phyloP scores from a whole-genome alignment of 2,797 vertebrate species.

The Squalus acanthias region DNA sequence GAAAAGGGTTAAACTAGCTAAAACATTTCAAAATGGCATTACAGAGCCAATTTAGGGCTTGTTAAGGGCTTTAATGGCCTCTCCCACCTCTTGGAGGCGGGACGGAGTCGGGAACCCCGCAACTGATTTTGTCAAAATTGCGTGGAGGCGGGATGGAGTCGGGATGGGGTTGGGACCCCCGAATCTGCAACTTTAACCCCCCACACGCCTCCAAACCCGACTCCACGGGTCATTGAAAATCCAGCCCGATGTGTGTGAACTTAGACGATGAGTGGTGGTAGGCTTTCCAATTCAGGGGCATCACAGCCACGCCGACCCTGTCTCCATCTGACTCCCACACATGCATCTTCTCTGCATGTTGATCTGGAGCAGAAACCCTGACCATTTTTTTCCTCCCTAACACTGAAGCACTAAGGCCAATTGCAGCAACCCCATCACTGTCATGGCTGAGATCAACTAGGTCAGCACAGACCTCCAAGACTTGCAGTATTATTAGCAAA shows the following conservation, averaged over 20 bases:
- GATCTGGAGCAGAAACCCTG: not conserved
- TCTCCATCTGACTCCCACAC: not conserved
- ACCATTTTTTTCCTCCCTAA: not conserved
- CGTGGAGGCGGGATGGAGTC: too few species aligned
- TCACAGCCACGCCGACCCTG: not conserved
- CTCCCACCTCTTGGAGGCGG: too few species aligned
- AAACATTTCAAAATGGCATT: too few species aligned
- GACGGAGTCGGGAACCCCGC: too few species aligned
- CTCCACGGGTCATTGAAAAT: too few species aligned
- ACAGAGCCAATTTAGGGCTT: too few species aligned
- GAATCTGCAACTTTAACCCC: too few species aligned
- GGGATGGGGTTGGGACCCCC: too few species aligned
- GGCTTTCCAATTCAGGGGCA: not conserved
- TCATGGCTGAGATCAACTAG: not conserved
- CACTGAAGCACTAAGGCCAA: not conserved
- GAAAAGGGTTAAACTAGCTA: too few species aligned
- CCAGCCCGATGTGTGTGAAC: not conserved
- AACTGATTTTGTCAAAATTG: too few species aligned
- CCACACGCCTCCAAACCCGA: too few species aligned
- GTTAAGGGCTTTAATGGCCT: too few species aligned
- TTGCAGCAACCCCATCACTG: not conserved
- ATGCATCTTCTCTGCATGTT: not conserved
- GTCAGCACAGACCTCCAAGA: not conserved
- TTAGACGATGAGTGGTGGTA: not conserved
- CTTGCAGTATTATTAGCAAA: not conserved